Conservation (phyloP, 1,140 invertebrate species). For the Bilobella aurantiaca region DNA sequence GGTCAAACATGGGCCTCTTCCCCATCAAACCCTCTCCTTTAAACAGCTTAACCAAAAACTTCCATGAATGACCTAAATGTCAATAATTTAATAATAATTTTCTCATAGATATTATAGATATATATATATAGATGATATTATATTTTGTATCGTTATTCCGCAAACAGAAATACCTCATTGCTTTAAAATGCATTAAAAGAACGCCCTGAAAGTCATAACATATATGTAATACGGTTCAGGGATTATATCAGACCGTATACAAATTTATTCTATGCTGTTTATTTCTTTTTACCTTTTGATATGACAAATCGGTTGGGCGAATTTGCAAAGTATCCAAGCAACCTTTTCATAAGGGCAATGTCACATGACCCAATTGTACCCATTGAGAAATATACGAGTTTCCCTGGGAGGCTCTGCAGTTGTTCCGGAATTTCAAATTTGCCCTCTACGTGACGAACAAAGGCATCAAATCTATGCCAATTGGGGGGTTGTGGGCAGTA, state of each 20-base stretch:
- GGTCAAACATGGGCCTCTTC: too few species aligned
- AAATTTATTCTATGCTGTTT: background rate
- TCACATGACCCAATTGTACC: background rate
- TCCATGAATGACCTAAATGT: too few species aligned
- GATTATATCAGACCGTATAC: background rate
- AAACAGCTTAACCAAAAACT: too few species aligned
- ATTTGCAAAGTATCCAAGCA: background rate
- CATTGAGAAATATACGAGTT: constrained; percentile 6
- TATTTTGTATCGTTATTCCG: too few species aligned
- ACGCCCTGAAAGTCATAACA: too few species aligned
- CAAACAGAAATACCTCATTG: too few species aligned
- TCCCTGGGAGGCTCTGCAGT: background rate
- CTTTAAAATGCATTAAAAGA: too few species aligned
- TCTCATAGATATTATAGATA: too few species aligned
- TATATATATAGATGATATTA: too few species aligned
- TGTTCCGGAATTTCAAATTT: background rate
- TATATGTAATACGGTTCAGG: too few species aligned
- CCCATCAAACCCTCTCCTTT: too few species aligned
- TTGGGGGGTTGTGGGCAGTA: background rate
- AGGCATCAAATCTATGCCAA: background rate
- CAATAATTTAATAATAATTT: too few species aligned
- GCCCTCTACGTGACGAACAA: background rate
- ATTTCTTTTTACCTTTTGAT: background rate
- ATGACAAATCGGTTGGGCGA: background rate
- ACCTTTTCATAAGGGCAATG: background rate